Evolutionary conservation across 1,140 invertebrate species (phyloP).

Genomic region (Eupristina koningsbergeri): DNA sequence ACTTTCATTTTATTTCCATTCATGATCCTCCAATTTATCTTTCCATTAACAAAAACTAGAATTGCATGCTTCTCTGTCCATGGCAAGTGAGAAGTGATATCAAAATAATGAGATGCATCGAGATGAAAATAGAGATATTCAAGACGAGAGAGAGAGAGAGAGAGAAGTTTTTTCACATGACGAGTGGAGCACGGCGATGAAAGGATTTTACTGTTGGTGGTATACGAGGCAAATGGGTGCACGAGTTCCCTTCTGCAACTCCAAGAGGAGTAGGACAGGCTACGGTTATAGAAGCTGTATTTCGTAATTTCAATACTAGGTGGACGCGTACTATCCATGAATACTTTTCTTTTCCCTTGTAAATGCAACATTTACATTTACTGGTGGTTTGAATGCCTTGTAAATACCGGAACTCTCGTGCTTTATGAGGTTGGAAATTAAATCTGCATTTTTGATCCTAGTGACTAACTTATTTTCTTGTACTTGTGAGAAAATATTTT

Average conservation of each 20-base stretch:
- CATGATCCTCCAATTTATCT: background rate
- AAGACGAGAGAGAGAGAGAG: too few relatives aligned
- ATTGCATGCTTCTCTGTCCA: background rate
- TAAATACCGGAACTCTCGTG: background rate
- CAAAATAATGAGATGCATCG: background rate
- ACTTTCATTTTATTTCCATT: background rate
- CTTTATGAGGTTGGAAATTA: background rate
- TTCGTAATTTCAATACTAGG: slow-evolving; percentile 16
- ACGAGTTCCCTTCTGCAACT: background rate
- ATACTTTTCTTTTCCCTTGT: background rate
- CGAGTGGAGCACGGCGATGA: background rate
- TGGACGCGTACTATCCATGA: background rate
- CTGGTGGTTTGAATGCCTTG: background rate
- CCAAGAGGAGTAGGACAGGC: background rate
- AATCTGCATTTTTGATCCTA: background rate
- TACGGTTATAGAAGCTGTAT: background rate
- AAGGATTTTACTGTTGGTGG: slow-evolving; percentile 31
- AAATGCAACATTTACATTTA: slow-evolving; percentile 31
- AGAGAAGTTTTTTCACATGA: too few relatives aligned
- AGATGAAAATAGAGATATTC: background rate
- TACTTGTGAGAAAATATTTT: too few relatives aligned
- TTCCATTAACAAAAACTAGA: slow-evolving; percentile 7
- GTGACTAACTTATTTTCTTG: too few relatives aligned
- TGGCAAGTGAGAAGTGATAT: background rate
- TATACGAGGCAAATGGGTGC: background rate